Evolutionary conservation across 2,113 vertebrate species (phyloP).

Genomic region (Dendrocopos noguchii): DNA sequence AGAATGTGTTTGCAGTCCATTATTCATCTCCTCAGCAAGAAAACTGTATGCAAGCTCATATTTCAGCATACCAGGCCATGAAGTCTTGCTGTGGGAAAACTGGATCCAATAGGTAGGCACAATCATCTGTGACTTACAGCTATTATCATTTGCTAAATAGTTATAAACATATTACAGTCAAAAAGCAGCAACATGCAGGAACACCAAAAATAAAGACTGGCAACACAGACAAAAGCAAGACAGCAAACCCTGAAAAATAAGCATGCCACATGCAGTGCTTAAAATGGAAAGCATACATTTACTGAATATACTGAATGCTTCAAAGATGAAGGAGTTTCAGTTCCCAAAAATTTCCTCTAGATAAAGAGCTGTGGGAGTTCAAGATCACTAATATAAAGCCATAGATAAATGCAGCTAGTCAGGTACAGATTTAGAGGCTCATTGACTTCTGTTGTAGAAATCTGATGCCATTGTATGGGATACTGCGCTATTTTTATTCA

Average conservation of each 20-base stretch:
- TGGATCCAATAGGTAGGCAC: slow-evolving; percentile 52
- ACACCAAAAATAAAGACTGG: not conserved
- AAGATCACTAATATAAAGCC: not conserved
- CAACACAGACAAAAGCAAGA: slow-evolving; percentile 12
- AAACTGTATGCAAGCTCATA: slow-evolving; percentile 40
- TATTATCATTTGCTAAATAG: slow-evolving; percentile 54
- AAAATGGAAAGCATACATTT: not conserved
- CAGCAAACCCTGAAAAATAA: slow-evolving; percentile 4
- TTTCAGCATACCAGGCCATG: slow-evolving; percentile 39
- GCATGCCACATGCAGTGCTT: not conserved
- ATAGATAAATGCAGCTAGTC: not conserved
- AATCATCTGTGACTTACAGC: slow-evolving; percentile 53
- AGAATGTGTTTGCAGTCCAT: slow-evolving; percentile 49
- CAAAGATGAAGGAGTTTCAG: not conserved
- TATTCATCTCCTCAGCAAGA: slow-evolving; percentile 66
- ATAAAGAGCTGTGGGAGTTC: not conserved
- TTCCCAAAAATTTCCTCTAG: not conserved
- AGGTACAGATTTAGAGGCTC: not conserved
- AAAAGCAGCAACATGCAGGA: not conserved
- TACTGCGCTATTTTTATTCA: not conserved
- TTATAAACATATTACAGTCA: slow-evolving; percentile 31
- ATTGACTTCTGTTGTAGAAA: not conserved
- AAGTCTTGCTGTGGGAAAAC: slow-evolving; percentile 65
- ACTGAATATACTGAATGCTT: not conserved
- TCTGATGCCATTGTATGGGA: not conserved